A percentile compares a stretch with the other conserved stretches of the same genome.
Evolutionary conservation across 2,888 invertebrate species (phyloP).

Genomic region (Melanotus villosus): DNA sequence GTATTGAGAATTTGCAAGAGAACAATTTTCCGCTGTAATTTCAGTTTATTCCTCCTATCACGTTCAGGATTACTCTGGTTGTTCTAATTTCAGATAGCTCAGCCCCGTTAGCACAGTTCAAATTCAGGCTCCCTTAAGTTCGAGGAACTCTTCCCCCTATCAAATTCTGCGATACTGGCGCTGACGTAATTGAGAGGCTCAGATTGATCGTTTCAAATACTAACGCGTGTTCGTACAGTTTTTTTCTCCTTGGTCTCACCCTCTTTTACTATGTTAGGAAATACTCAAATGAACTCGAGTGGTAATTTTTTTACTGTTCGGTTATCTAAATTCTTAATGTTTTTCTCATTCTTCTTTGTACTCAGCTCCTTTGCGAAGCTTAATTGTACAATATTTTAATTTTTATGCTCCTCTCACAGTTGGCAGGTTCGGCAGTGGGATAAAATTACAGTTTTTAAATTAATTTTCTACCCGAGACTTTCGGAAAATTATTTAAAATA

Average conservation of each 20-base stretch:
- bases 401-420: no score
- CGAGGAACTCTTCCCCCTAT: constrained; percentile 29
- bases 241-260: constrained; percentile 2
- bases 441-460: no score
- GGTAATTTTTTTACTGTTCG: not conserved
- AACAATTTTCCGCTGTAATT: constrained; percentile 3
- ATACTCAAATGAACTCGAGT: constrained; percentile 1
- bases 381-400: not conserved
- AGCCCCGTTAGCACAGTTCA: constrained; percentile 31
- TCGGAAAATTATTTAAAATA: no score
- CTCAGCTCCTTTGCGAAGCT: not conserved
- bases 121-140: constrained; percentile 27
- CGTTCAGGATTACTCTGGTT: constrained; percentile 18
- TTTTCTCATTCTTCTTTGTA: not conserved
- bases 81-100: constrained; percentile 27
- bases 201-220: constrained; percentile 36
- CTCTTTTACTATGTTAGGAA: constrained; percentile 1
- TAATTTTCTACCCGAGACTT: no score
- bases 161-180: constrained; percentile 36
- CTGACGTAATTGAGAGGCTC: constrained; percentile 36
- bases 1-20: not conserved
- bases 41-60: constrained; percentile 23
- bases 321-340: not conserved
- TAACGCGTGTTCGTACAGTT: constrained; percentile 25
- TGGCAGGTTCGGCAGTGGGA: no score